A percentile compares a stretch with the other conserved stretches of the same genome.
Conservation (phyloP, 2,113 vertebrate species). For the Crotalus viridis region DNA sequence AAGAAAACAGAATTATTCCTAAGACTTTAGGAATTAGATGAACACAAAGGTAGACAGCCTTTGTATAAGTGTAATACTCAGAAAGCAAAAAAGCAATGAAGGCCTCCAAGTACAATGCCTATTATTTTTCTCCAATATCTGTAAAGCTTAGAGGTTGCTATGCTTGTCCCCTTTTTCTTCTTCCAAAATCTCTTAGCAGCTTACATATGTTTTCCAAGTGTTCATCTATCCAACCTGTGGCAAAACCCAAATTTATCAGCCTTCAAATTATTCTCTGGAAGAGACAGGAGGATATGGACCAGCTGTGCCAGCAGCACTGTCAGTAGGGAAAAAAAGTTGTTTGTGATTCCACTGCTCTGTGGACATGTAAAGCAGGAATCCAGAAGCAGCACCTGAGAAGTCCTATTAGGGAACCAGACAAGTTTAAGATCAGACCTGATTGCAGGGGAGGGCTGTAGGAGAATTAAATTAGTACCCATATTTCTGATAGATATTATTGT, state of each 20-base stretch:
- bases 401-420: neutral
- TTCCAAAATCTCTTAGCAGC: neutral
- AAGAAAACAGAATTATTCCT: neutral
- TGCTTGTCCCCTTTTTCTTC: neutral
- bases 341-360: neutral
- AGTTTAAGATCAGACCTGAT: neutral
- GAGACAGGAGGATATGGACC: neutral
- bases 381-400: neutral
- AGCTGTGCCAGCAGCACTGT: neutral
- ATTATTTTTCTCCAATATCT: neutral
- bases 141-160: neutral
- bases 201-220: neutral
- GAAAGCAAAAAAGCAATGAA: neutral
- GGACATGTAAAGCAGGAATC: neutral
- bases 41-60: neutral
- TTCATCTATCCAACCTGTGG: neutral
- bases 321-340: neutral
- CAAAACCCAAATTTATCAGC: neutral
- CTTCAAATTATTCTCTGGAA: neutral
- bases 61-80: neutral
- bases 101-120: neutral
- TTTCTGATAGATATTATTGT: neutral
- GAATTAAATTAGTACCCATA: neutral
- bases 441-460: neutral
- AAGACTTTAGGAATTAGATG: neutral